Evolutionary conservation across 2,888 invertebrate species (phyloP), one percentile per base, ranked within the genome.

Genomic region (Lagria hirta): DNA sequence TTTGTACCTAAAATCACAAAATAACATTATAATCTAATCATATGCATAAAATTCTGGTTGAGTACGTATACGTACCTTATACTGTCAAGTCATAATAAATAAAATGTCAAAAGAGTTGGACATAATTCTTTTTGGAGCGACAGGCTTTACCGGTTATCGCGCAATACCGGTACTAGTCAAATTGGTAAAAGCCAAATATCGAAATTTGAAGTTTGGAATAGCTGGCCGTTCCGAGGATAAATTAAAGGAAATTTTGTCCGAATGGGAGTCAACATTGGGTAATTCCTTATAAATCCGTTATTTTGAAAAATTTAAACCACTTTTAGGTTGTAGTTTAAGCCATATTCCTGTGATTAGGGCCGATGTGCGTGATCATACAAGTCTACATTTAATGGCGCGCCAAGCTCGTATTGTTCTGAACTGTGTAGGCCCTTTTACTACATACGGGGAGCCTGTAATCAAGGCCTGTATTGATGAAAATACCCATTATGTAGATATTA

Each of bases 341-440:
- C 23, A 49, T n/a, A 55, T 52, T 7, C 55, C 57, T 3, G 45
- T 56, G 6, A 24, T 62, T 2, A 28, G 87, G 36, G 94, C 93
- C 0, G 91, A 96, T 62, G 76, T 90, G 1, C 74, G 74, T 1
- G 82, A 91, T 66, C 79, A 82, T 42, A 75, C 80, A 18, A 88
- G 91, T 0, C 67, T 99, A 10, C 69, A 75, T 23, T 77, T 78
- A 37, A 96, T 98, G 96, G 87, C 92, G 24, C 73, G 75, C 28
- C 80, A 81, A 54, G 80, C 90, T 4, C 83, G 79, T 59, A 80
- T 97, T 1, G 61, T 99, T 13, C 80, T 95, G 1, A 98, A 95
- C 72, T 92, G 92, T 70, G 91, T 92, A 55, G 98, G 98, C 1
- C 98, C 97, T 0, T 91, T 84, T 68, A 74, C 83, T n/a, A 83